Base-by-base conservation (phyloP, 2,113 vertebrate species). In the Syngnathoides biaculeatus region DNA sequence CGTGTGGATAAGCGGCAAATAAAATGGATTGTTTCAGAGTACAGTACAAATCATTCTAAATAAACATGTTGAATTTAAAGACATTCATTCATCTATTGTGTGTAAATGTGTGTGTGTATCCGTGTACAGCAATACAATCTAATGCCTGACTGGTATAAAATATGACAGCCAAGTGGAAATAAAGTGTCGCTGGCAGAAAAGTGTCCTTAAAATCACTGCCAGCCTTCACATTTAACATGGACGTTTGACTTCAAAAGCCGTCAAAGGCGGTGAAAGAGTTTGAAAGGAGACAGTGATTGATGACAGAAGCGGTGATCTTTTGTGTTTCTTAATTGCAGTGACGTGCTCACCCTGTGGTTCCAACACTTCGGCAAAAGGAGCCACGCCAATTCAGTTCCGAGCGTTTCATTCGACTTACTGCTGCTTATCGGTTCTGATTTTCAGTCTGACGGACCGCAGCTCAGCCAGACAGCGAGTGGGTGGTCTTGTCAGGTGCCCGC, bases 401-500 rank as follows among this genome's bases (percentile, higher is more conserved):
- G 30, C 52, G 57, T 84, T 72, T 75, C 20, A 74, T 75, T n/a
- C 13, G 24, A 45, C 24, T 38, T 40, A 7, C 19, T 45, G 39
- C 17, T 62, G 22, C 40, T 63, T 15, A 53, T 42, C 22, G 58
- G n/a, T 47, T 24, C 42, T 43, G 22, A 26, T 61, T 69, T 71
- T 65, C 24, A 69, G 50, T 68, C 8, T 61, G 50, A 71, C 71
- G 55, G 55, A 60, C 48, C 72, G 72, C 59, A 52, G n/a, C 50
- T 24, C 42, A 58, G 63, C 40, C 58, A 77, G 39, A 79, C 71
- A 67, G 72, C 13, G 66, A 62, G 71, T 69, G 67, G 78, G 74
- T 79, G 78, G 73, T 72, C 79, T 47, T 42, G 65, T 72, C 43
- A 24, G 62, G 26, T 48, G 53, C 62, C 64, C 15, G 52, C 69